These are phyloP conservation scores for Buathra laborator DNA, from an alignment of 2,888 invertebrate species.

Conservation along the genomic window DNA sequence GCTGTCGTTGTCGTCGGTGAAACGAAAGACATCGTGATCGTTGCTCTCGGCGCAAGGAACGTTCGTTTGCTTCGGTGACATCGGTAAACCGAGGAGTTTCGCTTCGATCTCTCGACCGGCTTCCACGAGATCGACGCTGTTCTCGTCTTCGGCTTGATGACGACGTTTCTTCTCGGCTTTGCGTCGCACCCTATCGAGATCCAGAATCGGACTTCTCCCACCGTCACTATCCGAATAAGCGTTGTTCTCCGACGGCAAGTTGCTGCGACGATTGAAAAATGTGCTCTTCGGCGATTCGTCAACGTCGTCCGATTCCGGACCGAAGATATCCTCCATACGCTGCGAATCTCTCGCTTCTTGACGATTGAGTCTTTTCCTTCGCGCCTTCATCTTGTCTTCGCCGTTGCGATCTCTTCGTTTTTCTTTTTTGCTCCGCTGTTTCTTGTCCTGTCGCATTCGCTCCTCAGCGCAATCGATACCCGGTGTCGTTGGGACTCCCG, in stretches of 20 bases:
- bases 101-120: conserved; percentile 94
- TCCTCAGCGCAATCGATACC: conserved; percentile 79
- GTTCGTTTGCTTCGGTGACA: conserved; percentile 86
- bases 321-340: conserved; percentile 95
- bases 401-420: conserved; percentile 83
- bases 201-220: conserved; percentile 83
- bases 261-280: conserved; percentile 80
- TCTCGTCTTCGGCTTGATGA: conserved; percentile 89
- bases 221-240: conserved; percentile 87
- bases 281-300: conserved; percentile 81
- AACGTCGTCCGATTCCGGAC: conserved; percentile 93
- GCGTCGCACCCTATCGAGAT: conserved; percentile 81
- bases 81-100: conserved; percentile 90
- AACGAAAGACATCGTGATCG: conserved; percentile 88
- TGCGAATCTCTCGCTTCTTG: conserved; percentile 87
- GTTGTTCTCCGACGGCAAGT: conserved; percentile 79
- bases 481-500: conserved; percentile 64
- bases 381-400: conserved; percentile 83
- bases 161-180: conserved; percentile 83
- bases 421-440: conserved; percentile 84
- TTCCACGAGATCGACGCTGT: conserved; percentile 93
- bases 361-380: conserved; percentile 85
- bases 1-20: conserved; percentile 88
- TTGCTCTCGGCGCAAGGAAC: conserved; percentile 86
- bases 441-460: conserved; percentile 84